A percentile compares a stretch with the other conserved stretches of the same genome.
phyloP scores from a whole-genome alignment of 2,888 invertebrate genomes.

The Parochlus steinenii region DNA sequence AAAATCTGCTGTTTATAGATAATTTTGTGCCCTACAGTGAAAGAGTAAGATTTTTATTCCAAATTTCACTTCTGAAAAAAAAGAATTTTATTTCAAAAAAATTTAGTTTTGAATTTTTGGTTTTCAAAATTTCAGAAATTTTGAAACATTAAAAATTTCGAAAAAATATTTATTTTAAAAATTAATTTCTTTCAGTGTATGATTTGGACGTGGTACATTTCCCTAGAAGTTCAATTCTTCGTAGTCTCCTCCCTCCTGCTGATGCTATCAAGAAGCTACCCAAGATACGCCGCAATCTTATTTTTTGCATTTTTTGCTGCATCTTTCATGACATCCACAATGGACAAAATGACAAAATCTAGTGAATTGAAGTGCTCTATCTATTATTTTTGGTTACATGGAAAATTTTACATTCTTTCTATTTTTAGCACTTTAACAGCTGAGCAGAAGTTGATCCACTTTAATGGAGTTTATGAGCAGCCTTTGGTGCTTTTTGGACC shows the following conservation, averaged over 20 bases:
- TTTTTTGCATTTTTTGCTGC: constrained; percentile 28
- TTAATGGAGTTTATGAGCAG: constrained; percentile 51
- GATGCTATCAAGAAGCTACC: constrained; percentile 36
- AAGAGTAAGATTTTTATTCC: constrained; percentile 38
- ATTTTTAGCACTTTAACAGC: constrained; percentile 17
- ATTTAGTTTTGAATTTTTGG: background rate
- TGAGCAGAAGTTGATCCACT: constrained; percentile 41
- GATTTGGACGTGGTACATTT: constrained; percentile 66
- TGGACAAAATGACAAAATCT: too few species aligned
- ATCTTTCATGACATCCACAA: constrained; percentile 34
- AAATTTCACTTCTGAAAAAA: constrained; percentile 1
- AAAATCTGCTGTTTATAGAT: constrained; percentile 43
- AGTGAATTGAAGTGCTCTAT: background rate
- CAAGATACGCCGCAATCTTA: constrained; percentile 23
- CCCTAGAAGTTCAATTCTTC: constrained; percentile 61
- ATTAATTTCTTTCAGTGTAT: constrained; percentile 42
- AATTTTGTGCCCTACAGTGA: constrained; percentile 39
- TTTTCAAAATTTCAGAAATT: background rate
- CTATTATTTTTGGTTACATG: background rate
- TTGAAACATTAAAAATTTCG: background rate
- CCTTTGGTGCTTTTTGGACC: constrained; percentile 58
- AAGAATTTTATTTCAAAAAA: background rate
- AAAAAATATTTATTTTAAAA: background rate
- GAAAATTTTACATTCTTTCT: background rate
- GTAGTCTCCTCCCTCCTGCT: constrained; percentile 46